phyloP scores from a whole-genome alignment of 2,113 vertebrate genomes.

The Calyptommatus sinebrachiatus region DNA sequence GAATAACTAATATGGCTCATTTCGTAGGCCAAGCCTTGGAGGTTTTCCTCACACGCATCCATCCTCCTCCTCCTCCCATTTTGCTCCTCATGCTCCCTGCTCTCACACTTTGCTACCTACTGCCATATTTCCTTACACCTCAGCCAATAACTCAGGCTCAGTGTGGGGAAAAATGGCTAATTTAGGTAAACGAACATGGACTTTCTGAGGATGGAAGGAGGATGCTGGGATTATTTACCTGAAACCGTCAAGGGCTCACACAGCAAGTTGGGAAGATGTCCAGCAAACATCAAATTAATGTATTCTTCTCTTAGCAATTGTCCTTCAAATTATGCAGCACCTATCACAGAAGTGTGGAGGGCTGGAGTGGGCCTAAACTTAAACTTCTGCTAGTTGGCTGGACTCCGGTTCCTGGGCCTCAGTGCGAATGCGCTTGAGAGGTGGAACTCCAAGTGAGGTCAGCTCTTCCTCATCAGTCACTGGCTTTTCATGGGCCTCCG shows the following conservation, averaged over 20 bases:
- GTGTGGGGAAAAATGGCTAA: not conserved
- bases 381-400: not conserved
- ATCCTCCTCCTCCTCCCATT: not conserved
- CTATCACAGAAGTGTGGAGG: not conserved
- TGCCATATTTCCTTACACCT: not conserved
- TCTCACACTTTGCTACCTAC: not conserved
- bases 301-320: not conserved
- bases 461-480: not conserved
- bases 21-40: not conserved
- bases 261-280: not conserved
- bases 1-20: not conserved
- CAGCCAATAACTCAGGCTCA: not conserved
- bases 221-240: not conserved
- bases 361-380: not conserved
- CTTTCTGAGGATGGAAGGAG: too few relatives aligned
- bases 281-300: not conserved
- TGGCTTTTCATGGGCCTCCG: not conserved
- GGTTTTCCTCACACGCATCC: too few relatives aligned
- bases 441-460: not conserved
- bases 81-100: not conserved
- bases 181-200: not conserved
- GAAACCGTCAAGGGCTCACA: not conserved
- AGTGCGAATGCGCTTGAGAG: not conserved
- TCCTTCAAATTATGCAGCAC: not conserved
- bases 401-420: not conserved